Percentiles rank a stretch among this genome's conserved stretches.
These are phyloP conservation scores for Tipula helvola DNA, from an alignment of 2,888 invertebrate species.

Conservation along the genomic window DNA sequence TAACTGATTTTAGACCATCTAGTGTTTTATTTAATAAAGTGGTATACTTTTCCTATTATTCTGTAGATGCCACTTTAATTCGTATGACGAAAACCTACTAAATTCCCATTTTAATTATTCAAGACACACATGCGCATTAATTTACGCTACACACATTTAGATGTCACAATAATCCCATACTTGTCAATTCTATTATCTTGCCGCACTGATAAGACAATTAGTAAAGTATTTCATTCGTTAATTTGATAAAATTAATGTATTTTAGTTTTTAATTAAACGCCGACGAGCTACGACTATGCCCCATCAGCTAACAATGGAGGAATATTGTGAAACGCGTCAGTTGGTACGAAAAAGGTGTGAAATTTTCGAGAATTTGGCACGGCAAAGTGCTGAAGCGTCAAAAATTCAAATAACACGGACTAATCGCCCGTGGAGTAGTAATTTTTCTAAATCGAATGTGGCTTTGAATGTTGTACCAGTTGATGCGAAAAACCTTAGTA, in stretches of 20 bases:
- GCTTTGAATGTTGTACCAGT: background rate
- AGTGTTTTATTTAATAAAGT: background rate
- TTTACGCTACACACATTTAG: background rate
- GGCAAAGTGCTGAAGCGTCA: background rate
- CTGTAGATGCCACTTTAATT: too few relatives aligned
- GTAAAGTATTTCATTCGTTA: background rate
- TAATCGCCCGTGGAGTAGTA: background rate
- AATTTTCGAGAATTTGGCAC: background rate
- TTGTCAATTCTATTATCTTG: too few relatives aligned
- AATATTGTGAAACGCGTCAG: background rate
- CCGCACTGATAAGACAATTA: background rate
- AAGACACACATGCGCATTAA: background rate
- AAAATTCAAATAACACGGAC: background rate
- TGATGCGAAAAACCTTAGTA: background rate
- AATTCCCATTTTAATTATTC: background rate
- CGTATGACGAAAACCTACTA: background rate
- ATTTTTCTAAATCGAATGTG: background rate
- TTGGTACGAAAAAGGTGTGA: background rate
- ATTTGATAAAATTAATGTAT: background rate
- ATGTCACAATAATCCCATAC: background rate
- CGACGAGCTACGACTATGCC: background rate
- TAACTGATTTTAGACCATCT: background rate
- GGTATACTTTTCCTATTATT: background rate
- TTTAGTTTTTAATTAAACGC: background rate
- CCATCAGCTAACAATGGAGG: background rate